Percentiles rank a stretch among this genome's conserved stretches.
These are phyloP conservation scores for Drosophila pseudoananassae DNA, from an alignment of 1,140 invertebrate species.

Conservation along the genomic window DNA sequence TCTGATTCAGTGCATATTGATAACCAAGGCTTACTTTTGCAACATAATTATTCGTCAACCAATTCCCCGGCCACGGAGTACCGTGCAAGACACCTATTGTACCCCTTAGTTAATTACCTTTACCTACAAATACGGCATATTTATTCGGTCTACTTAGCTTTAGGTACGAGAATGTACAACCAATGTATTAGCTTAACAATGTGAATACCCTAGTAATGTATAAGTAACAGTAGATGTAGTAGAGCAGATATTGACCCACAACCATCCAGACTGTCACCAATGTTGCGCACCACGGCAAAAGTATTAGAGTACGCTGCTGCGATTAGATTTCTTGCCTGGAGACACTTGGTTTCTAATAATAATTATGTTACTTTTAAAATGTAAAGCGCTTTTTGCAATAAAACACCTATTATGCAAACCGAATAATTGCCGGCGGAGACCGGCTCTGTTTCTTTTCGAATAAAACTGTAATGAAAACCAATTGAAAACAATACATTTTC, in stretches of 20 bases:
- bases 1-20: too few relatives aligned
- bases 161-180: slow-evolving; percentile 7
- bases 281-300: slow-evolving; percentile 60
- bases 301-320: slow-evolving; percentile 36
- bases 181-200: slow-evolving; percentile 47
- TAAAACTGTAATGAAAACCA: slow-evolving; percentile 1
- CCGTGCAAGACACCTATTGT: slow-evolving; percentile 17
- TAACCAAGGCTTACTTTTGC: slow-evolving; percentile 65
- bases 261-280: slow-evolving; percentile 60
- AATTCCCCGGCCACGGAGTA: slow-evolving; percentile 23
- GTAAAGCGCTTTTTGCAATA: slow-evolving; percentile 84
- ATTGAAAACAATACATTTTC: too few relatives aligned
- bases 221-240: slow-evolving; percentile 39
- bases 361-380: slow-evolving; percentile 70
- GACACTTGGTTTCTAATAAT: slow-evolving; percentile 63
- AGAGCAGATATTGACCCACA: slow-evolving; percentile 46
- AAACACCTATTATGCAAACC: slow-evolving; percentile 71
- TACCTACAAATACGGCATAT: slow-evolving; percentile 26
- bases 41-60: slow-evolving; percentile 63
- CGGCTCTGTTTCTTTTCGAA: slow-evolving; percentile 71
- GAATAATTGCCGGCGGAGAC: slow-evolving; percentile 56
- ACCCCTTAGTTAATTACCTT: slow-evolving; percentile 9
- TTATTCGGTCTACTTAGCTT: slow-evolving; percentile 43
- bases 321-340: slow-evolving; percentile 65
- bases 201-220: slow-evolving; percentile 26